A percentile compares a stretch with the other conserved stretches of the same genome.
These are phyloP conservation scores for Nineta flava DNA, from an alignment of 2,888 invertebrate genomes.

Conservation along the genomic window DNA sequence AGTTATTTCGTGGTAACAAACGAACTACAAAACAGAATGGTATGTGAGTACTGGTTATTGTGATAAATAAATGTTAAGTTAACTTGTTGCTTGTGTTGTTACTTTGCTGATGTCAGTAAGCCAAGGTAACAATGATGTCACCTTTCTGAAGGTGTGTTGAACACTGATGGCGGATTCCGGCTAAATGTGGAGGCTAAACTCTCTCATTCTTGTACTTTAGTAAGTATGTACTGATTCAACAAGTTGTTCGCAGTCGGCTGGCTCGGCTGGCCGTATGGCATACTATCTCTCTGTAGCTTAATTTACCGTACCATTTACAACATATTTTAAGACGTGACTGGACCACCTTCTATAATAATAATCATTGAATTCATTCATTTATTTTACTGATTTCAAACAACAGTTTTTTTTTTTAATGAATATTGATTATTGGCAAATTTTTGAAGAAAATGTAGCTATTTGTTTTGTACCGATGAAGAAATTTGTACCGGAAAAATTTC, in stretches of 20 bases:
- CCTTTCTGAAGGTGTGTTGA: neutral
- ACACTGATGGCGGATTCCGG: slow-evolving; percentile 1
- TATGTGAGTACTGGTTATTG: too few relatives aligned
- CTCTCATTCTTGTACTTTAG: neutral
- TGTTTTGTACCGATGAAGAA: too few relatives aligned
- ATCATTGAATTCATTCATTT: too few relatives aligned
- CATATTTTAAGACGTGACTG: neutral
- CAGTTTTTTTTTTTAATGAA: too few relatives aligned
- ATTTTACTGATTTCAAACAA: too few relatives aligned
- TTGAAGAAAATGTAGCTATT: too few relatives aligned
- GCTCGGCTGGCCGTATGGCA: neutral
- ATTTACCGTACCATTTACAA: neutral
- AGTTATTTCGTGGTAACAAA: too few relatives aligned
- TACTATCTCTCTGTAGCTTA: neutral
- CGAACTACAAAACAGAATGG: too few relatives aligned
- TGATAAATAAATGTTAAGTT: too few relatives aligned
- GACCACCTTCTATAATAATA: neutral
- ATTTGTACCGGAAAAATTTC: too few relatives aligned
- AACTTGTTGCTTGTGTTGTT: neutral
- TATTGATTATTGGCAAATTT: too few relatives aligned
- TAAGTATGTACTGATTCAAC: too few relatives aligned
- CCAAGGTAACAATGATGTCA: neutral
- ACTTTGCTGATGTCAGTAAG: neutral
- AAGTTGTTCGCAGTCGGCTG: neutral
- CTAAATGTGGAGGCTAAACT: neutral